These are phyloP conservation scores for Sphyrna mokarran DNA, from an alignment of 2,113 vertebrate species.

Conservation along the genomic window DNA sequence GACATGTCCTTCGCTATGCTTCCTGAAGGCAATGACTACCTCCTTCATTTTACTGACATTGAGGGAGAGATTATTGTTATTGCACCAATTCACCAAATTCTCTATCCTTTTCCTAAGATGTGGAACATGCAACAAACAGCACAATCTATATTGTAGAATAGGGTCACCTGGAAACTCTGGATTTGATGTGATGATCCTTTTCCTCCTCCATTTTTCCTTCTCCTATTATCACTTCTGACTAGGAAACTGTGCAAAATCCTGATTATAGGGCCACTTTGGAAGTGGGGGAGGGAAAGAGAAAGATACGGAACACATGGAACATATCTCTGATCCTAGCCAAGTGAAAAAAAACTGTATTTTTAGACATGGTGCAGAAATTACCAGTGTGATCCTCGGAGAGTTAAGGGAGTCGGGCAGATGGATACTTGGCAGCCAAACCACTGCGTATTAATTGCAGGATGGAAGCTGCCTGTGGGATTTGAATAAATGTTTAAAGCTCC, in stretches of 20 bases:
- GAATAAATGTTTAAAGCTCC: conserved; percentile 24
- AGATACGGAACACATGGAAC: conserved; percentile 11
- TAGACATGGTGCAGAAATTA: conserved; percentile 26
- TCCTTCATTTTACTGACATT: too few relatives aligned
- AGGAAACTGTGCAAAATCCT: background rate
- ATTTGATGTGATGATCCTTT: background rate
- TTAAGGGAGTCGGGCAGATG: conserved; percentile 31
- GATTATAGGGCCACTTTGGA: background rate
- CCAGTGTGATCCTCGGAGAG: background rate
- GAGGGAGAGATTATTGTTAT: too few relatives aligned
- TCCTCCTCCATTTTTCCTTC: background rate
- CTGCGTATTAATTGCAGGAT: conserved; percentile 27
- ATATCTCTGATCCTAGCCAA: background rate
- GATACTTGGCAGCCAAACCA: conserved; percentile 24
- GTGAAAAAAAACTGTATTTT: conserved; percentile 16
- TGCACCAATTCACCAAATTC: too few relatives aligned
- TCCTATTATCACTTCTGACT: background rate
- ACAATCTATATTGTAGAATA: background rate
- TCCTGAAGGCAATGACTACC: too few relatives aligned
- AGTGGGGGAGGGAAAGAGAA: background rate
- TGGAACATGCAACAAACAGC: background rate
- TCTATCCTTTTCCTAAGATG: background rate
- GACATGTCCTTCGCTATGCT: too few relatives aligned
- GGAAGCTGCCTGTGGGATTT: conserved; percentile 18
- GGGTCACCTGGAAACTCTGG: too few relatives aligned